Evolutionary conservation across 2,797 vertebrate species (phyloP), one percentile per base, ranked within the genome.

Genomic region (Antennarius maculatus): DNA sequence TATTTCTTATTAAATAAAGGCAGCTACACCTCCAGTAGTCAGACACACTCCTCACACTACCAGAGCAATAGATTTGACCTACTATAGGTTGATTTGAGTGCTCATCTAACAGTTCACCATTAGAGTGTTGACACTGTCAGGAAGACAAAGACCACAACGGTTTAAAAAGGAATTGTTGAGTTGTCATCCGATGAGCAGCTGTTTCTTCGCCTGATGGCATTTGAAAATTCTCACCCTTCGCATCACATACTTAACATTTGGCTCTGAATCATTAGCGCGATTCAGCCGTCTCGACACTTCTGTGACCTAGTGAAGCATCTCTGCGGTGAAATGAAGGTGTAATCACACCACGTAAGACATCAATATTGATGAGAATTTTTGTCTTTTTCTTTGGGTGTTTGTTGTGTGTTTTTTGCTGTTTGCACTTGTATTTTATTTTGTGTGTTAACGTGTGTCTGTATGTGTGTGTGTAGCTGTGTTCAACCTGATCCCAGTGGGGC

Each of bases 401-500:
- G 0, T 51, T 65, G 57, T 76, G 52, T 67, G 61, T 58, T 34
- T 29, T 47, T 53, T 47, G n/a, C 45, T 61, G 18, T 39, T 45
- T 27, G 16, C 18, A 29, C 12, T 2, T 18, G 55, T 53, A 10
- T 58, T 54, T n/a, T 55, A 3, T 27, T 18, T 27, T 18, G 52
- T 42, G 45, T 50, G 31, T 66, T 41, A 1, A 71, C 2, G 28
- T 63, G 14, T 59, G 18, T 47, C 29, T 43, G 61, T 28, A n/a
- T 61, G 29, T 66, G 4, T 60, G 75, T 77, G 52, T 11, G 17
- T 49, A 91, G 91, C 88, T 65, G 92, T 99, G 89, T 99, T 99
- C 93, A 99, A 99, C 93, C 95, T 99, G 91, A 99, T 99, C 88
- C 97, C 97, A 7, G 97, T 99, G 89, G 97, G 97, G 80, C 93